A percentile compares a stretch with the other conserved stretches of the same genome.
Conservation (phyloP, 2,797 vertebrate species). For the Podarcis siculus region DNA sequence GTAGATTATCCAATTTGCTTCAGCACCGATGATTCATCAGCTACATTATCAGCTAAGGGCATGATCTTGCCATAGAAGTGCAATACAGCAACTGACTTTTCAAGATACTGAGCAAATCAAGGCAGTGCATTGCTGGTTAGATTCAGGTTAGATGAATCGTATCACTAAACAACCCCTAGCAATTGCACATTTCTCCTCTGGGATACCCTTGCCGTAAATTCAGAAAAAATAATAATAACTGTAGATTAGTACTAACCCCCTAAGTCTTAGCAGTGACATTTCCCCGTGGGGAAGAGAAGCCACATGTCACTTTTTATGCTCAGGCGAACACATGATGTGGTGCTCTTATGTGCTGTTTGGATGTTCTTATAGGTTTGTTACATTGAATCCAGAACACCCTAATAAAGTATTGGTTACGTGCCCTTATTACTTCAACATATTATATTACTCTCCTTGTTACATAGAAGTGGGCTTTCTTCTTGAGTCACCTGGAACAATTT, state of each 20-base stretch:
- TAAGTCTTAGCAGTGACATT: slow-evolving; percentile 48
- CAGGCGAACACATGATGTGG: slow-evolving; percentile 30
- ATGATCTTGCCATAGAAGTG: slow-evolving; percentile 9
- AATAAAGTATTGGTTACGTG: not conserved
- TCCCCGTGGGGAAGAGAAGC: slow-evolving; percentile 23
- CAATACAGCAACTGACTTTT: slow-evolving; percentile 14
- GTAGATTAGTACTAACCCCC: not conserved
- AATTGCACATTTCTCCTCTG: slow-evolving; percentile 43
- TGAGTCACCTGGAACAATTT: not conserved
- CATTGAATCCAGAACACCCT: not conserved
- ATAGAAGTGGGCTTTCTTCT: not conserved
- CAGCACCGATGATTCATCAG: slow-evolving; percentile 19
- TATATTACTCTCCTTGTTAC: not conserved
- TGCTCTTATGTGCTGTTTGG: slow-evolving; percentile 43
- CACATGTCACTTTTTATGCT: slow-evolving; percentile 35
- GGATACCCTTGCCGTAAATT: slow-evolving; percentile 38
- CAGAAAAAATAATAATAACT: not conserved
- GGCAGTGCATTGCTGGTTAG: slow-evolving; percentile 49
- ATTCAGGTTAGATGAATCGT: slow-evolving; percentile 54
- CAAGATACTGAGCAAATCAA: slow-evolving; percentile 46
- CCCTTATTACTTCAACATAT: not conserved
- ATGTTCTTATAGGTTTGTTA: slow-evolving; percentile 10
- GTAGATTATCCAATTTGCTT: slow-evolving; percentile 40
- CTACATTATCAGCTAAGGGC: slow-evolving; percentile 36
- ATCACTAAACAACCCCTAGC: slow-evolving; percentile 51